A percentile compares a stretch with the other conserved stretches of the same genome.
Evolutionary conservation across 1,140 invertebrate genomes (phyloP).

Genomic region (Mesaphorura yosii): DNA sequence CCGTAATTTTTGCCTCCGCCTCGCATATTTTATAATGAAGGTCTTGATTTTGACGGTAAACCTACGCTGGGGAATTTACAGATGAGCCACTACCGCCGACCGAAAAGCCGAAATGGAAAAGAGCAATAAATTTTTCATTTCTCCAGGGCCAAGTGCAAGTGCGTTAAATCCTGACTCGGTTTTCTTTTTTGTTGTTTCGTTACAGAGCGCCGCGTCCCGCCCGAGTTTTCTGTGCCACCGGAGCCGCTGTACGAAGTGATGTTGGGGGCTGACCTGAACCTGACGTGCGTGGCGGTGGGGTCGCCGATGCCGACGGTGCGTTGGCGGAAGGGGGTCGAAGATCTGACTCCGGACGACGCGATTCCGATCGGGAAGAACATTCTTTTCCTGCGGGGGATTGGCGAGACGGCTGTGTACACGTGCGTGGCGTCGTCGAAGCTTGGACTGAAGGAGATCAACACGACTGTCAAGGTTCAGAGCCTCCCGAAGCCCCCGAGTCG

Average conservation of each 20-base stretch:
- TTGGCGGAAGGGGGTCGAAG: constrained; percentile 76
- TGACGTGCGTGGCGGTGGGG: constrained; percentile 92
- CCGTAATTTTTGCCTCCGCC: no score
- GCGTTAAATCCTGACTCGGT: no score
- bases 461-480: constrained; percentile 82
- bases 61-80: no score
- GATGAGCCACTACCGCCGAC: no score
- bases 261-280: constrained; percentile 74
- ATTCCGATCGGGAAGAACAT: constrained; percentile 75
- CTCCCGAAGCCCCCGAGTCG: constrained; percentile 76
- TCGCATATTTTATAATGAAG: no score
- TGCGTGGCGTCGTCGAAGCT: constrained; percentile 84
- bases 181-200: no score
- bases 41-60: no score
- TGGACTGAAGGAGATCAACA: constrained; percentile 73
- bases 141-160: no score
- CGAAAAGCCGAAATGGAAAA: no score
- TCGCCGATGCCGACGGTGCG: constrained; percentile 95
- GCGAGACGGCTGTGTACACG: constrained; percentile 89
- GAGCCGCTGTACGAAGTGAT: constrained; percentile 72
- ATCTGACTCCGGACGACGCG: constrained; percentile 73
- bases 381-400: constrained; percentile 68
- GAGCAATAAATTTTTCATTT: no score
- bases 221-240: constrained; percentile 85
- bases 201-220: constrained; percentile 84